Evolutionary conservation across 2,797 vertebrate species (phyloP).

Genomic region (Danio jaintianensis): DNA sequence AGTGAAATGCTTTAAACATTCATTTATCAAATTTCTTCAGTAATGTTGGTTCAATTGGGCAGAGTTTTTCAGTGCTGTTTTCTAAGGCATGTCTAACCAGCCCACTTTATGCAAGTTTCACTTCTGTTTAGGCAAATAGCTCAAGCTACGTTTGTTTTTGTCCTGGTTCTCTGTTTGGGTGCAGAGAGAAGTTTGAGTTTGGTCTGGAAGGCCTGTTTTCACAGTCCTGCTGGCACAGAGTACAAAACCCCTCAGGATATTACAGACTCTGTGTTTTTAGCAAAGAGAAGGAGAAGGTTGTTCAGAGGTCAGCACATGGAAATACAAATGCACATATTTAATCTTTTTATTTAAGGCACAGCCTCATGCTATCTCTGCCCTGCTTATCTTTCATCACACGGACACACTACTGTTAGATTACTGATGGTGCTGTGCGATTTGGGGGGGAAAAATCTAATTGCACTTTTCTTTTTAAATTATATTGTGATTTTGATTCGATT

Average conservation of each 20-base stretch:
- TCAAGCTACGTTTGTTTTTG: neutral
- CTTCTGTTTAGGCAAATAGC: constrained; percentile 2
- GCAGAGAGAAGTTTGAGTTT: neutral
- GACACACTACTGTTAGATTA: neutral
- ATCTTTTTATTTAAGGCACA: constrained; percentile 5
- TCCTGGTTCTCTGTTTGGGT: neutral
- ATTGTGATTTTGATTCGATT: too few species aligned
- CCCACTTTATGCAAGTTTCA: neutral
- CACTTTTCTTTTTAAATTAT: too few species aligned
- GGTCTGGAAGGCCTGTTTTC: neutral
- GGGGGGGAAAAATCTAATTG: too few species aligned
- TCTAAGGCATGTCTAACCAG: neutral
- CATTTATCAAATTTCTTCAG: neutral
- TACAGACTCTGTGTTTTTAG: constrained; percentile 21
- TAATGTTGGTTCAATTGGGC: neutral
- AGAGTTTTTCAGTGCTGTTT: neutral
- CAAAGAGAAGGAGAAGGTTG: neutral
- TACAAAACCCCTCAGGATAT: neutral
- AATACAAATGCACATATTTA: too few species aligned
- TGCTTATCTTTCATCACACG: constrained; percentile 13
- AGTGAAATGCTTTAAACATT: neutral
- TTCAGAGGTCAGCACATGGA: neutral
- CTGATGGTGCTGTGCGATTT: too few species aligned
- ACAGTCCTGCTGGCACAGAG: neutral
- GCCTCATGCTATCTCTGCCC: constrained; percentile 10